Evolutionary conservation across 2,797 vertebrate species (phyloP).

Genomic region (Pseudotriccus pelzelni): DNA sequence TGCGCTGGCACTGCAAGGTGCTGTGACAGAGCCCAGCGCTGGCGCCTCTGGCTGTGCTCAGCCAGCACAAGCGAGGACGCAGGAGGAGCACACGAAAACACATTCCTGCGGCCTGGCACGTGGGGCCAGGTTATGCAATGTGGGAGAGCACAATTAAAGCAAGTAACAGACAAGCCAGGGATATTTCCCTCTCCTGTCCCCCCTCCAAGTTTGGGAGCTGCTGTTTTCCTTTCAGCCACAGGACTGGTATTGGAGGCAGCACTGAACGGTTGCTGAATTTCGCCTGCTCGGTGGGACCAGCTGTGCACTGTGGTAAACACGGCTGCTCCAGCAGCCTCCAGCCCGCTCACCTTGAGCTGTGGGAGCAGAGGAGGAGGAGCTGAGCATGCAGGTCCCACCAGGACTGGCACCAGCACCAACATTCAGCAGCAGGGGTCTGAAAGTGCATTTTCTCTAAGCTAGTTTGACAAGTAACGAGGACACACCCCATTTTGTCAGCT

Average conservation of each 20-base stretch:
- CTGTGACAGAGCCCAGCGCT: background rate
- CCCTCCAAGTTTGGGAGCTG: background rate
- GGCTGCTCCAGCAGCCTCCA: background rate
- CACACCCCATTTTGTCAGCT: background rate
- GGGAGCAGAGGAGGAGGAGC: background rate
- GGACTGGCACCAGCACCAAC: background rate
- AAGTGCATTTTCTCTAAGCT: fast-evolving
- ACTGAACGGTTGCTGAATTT: fast-evolving
- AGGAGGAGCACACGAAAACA: background rate
- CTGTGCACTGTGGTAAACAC: fast-evolving
- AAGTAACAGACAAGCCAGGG: background rate
- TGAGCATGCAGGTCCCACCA: background rate
- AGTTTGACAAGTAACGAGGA: background rate
- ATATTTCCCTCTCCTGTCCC: background rate
- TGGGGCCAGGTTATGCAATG: background rate
- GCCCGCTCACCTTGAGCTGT: background rate
- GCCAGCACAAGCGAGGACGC: background rate
- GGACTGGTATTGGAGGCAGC: fast-evolving
- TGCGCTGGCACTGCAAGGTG: background rate
- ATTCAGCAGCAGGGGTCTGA: background rate
- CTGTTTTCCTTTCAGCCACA: background rate
- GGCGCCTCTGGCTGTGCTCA: background rate
- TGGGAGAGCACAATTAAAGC: background rate
- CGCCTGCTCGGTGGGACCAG: background rate
- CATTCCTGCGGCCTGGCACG: conserved; percentile 5